phyloP scores from a whole-genome alignment of 2,888 invertebrate genomes.

The Galeruca laticollis region DNA sequence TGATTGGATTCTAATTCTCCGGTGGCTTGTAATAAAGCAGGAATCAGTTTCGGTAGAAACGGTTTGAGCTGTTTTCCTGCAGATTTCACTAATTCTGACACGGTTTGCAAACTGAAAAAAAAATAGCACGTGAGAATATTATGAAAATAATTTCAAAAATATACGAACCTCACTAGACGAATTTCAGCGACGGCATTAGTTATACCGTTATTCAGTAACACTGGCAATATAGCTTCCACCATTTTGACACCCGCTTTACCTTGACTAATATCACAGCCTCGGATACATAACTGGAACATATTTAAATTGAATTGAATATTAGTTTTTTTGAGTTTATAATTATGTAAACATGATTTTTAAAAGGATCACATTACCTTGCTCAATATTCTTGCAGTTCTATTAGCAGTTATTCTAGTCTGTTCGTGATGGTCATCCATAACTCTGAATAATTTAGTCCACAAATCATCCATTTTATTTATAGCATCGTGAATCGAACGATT shows the following conservation, averaged over 20 bases:
- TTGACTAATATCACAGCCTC: conserved; percentile 76
- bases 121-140: not conserved
- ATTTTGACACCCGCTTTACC: conserved; percentile 81
- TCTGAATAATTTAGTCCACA: conserved; percentile 87
- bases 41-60: conserved; percentile 83
- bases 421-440: conserved; percentile 97
- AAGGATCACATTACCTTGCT: conserved; percentile 73
- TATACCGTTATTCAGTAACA: conserved; percentile 84
- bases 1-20: conserved; percentile 87
- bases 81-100: conserved; percentile 86
- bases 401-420: conserved; percentile 82
- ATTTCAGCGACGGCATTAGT: conserved; percentile 84
- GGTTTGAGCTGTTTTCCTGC: conserved; percentile 85
- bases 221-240: conserved; percentile 81
- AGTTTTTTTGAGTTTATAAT: not conserved
- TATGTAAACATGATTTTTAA: not conserved
- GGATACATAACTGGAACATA: conserved; percentile 74
- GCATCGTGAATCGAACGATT: conserved; percentile 65
- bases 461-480: conserved; percentile 68
- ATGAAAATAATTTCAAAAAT: not conserved
- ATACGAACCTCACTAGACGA: conserved; percentile 76
- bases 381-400: conserved; percentile 76
- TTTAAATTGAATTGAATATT: not conserved
- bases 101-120: conserved; percentile 79
- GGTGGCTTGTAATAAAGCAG: conserved; percentile 86